Percentiles rank a stretch among this genome's conserved stretches.
Evolutionary conservation across 1,140 invertebrate species (phyloP).

Genomic region (Paraescarpia echinospica): DNA sequence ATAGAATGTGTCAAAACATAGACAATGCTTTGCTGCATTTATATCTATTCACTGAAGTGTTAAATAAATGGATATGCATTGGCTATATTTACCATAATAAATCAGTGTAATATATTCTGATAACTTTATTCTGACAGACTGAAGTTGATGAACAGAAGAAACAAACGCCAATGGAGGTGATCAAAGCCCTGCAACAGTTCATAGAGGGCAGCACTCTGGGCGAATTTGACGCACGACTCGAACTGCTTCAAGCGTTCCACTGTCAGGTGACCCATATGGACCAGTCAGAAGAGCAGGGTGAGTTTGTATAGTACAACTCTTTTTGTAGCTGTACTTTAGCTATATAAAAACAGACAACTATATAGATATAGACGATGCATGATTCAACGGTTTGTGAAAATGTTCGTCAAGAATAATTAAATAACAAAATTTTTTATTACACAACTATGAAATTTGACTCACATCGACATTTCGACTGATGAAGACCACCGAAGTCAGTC

Average conservation of each 20-base stretch:
- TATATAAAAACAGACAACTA: no score
- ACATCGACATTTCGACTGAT: no score
- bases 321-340: no score
- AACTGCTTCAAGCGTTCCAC: slow-evolving; percentile 77
- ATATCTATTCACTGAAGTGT: no score
- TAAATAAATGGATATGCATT: background rate
- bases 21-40: background rate
- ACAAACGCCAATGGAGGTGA: background rate
- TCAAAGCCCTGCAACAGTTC: slow-evolving; percentile 70
- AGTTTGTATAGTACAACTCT: background rate
- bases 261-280: slow-evolving; percentile 65
- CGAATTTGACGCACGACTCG: slow-evolving; percentile 79
- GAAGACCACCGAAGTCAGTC: no score
- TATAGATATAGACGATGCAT: no score
- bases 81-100: background rate
- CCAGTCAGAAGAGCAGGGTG: slow-evolving; percentile 47
- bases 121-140: background rate
- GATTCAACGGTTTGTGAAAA: no score
- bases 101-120: background rate
- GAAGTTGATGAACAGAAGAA: background rate
- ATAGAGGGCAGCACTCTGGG: slow-evolving; percentile 82
- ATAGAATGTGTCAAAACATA: background rate
- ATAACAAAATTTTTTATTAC: no score
- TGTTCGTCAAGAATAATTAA: no score
- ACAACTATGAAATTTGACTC: no score